phyloP scores from a whole-genome alignment of 1,140 invertebrate species.

The Zelostemma sp. region DNA sequence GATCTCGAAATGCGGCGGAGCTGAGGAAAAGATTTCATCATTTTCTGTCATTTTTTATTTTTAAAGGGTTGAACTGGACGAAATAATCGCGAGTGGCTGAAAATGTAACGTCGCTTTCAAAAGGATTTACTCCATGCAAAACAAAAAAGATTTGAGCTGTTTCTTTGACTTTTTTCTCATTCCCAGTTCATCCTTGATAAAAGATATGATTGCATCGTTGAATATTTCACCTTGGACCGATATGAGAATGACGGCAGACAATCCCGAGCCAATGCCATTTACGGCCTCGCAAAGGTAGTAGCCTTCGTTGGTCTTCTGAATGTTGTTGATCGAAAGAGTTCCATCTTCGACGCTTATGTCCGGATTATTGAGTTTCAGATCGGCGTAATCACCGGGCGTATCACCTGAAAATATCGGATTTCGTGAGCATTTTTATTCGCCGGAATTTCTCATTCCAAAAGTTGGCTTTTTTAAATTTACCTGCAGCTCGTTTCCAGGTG shows the following conservation, averaged over 20 bases:
- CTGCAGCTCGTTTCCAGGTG: slow-evolving; percentile 95
- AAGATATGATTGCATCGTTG: too few relatives aligned
- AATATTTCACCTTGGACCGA: slow-evolving; percentile 85
- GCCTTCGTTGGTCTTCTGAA: slow-evolving; percentile 92
- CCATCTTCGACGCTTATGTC: slow-evolving; percentile 93
- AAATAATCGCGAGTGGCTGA: too few relatives aligned
- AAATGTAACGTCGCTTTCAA: too few relatives aligned
- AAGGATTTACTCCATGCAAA: too few relatives aligned
- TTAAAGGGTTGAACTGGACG: too few relatives aligned
- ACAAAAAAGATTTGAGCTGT: too few relatives aligned
- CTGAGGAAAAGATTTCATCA: slow-evolving; percentile 70
- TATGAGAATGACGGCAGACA: slow-evolving; percentile 92
- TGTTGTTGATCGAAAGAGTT: slow-evolving; percentile 87
- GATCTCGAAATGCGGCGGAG: slow-evolving; percentile 93
- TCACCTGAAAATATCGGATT: slow-evolving; percentile 74
- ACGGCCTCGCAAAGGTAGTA: slow-evolving; percentile 96
- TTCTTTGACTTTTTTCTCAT: not conserved
- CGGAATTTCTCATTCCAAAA: too few relatives aligned
- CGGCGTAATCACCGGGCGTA: slow-evolving; percentile 91
- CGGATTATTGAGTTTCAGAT: slow-evolving; percentile 89
- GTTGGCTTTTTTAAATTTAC: slow-evolving; percentile 69
- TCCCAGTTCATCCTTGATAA: too few relatives aligned
- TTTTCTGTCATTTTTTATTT: not conserved
- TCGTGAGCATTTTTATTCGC: not conserved
- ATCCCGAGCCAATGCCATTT: slow-evolving; percentile 94